These are phyloP conservation scores for Semaprochilodus insignis DNA, from an alignment of 2,797 vertebrate genomes.

Conservation along the genomic window DNA sequence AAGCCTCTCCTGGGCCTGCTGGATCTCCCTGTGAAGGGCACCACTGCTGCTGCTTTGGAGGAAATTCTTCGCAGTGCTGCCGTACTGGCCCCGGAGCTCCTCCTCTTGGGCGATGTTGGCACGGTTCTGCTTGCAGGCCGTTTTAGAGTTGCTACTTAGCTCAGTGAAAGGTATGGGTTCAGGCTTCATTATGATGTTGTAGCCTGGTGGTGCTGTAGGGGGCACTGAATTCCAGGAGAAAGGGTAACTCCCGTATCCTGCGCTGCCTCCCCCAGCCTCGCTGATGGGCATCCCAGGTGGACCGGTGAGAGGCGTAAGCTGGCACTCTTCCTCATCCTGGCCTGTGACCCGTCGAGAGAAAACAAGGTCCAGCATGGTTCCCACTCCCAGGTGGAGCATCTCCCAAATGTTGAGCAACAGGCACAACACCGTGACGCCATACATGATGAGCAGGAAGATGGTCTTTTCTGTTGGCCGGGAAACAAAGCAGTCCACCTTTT, in stretches of 20 bases:
- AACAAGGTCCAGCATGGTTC: slow-evolving; percentile 88
- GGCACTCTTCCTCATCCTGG: slow-evolving; percentile 63
- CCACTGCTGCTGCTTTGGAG: neutral
- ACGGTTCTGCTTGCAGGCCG: slow-evolving; percentile 89
- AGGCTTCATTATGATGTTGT: slow-evolving; percentile 88
- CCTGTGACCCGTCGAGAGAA: slow-evolving; percentile 54
- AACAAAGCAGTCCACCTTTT: slow-evolving; percentile 92
- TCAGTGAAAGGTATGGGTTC: slow-evolving; percentile 86
- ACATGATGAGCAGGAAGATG: slow-evolving; percentile 96
- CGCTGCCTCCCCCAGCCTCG: slow-evolving; percentile 54
- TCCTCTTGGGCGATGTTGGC: slow-evolving; percentile 90
- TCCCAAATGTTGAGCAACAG: slow-evolving; percentile 91
- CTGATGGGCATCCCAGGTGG: slow-evolving; percentile 8
- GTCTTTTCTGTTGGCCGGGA: slow-evolving; percentile 96
- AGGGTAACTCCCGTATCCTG: slow-evolving; percentile 82
- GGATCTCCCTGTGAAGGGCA: slow-evolving; percentile 77
- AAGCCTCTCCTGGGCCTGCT: slow-evolving; percentile 82
- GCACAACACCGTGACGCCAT: slow-evolving; percentile 89
- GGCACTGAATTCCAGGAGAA: slow-evolving; percentile 84
- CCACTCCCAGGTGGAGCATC: slow-evolving; percentile 93
- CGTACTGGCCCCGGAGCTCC: slow-evolving; percentile 70
- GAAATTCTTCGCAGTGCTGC: slow-evolving; percentile 84
- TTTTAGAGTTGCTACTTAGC: slow-evolving; percentile 82
- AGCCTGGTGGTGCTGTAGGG: slow-evolving; percentile 88
- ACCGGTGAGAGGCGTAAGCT: slow-evolving; percentile 45